Percentiles rank a stretch among this genome's conserved stretches.
phyloP scores from a whole-genome alignment of 2,888 invertebrate genomes.

The Drosophila atripex region DNA sequence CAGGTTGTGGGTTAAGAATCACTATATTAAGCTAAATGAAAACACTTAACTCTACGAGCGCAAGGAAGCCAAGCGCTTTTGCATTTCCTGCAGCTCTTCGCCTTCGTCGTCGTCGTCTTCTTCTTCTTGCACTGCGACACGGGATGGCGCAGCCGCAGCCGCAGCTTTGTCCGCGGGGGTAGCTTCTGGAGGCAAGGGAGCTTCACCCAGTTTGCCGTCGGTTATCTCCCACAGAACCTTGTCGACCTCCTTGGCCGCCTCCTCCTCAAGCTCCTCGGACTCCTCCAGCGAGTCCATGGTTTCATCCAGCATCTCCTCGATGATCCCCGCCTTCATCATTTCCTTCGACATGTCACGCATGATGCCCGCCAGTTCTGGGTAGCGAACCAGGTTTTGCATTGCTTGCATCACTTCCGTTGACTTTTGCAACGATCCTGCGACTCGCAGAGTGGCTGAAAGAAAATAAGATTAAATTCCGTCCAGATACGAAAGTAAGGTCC shows the following conservation, averaged over 20 bases:
- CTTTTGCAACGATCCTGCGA: slow-evolving; percentile 96
- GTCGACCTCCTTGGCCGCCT: slow-evolving; percentile 96
- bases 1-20: slow-evolving; percentile 46
- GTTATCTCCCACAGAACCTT: slow-evolving; percentile 96
- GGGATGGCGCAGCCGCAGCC: slow-evolving; percentile 84
- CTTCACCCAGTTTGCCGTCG: slow-evolving; percentile 95
- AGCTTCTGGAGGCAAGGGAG: slow-evolving; percentile 91
- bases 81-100: slow-evolving; percentile 96
- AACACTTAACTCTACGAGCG: slow-evolving; percentile 87
- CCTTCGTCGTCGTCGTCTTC: slow-evolving; percentile 87
- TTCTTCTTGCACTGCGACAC: slow-evolving; percentile 67
- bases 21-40: slow-evolving; percentile 25
- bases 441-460: slow-evolving; percentile 92
- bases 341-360: slow-evolving; percentile 99
- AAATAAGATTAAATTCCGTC: background rate
- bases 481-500: too few species aligned
- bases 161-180: slow-evolving; percentile 85
- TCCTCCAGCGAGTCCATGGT: slow-evolving; percentile 97
- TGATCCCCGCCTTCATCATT: slow-evolving; percentile 99
- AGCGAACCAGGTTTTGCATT: slow-evolving; percentile 95
- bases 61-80: slow-evolving; percentile 93
- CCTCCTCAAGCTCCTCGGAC: slow-evolving; percentile 97
- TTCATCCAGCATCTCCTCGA: slow-evolving; percentile 99
- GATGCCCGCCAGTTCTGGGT: slow-evolving; percentile 96
- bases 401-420: slow-evolving; percentile 99